A percentile compares a stretch with the other conserved stretches of the same genome.
These are phyloP conservation scores for Drosophila ochracea DNA, from an alignment of 2,888 invertebrate species.

Conservation along the genomic window DNA sequence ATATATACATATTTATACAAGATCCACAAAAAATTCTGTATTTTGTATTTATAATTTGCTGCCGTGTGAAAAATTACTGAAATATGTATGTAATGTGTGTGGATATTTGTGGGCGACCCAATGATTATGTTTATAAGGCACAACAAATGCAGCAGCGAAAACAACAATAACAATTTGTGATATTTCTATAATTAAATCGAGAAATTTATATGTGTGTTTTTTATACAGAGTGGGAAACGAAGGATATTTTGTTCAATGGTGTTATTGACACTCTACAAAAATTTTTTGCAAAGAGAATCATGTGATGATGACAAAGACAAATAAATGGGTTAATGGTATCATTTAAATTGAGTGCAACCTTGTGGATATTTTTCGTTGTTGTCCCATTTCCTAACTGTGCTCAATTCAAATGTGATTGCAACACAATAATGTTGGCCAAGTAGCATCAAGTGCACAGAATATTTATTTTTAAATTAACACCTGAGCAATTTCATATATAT, in stretches of 20 bases:
- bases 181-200: constrained; percentile 34
- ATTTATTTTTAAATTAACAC: constrained; percentile 18
- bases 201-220: constrained; percentile 45
- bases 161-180: constrained; percentile 51
- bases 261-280: constrained; percentile 36
- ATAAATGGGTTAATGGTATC: constrained; percentile 60
- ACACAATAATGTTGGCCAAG: not conserved
- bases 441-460: not conserved
- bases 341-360: constrained; percentile 28
- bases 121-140: constrained; percentile 48
- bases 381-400: constrained; percentile 12
- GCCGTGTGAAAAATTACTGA: constrained; percentile 55
- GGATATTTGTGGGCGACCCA: constrained; percentile 50
- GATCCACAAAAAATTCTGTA: constrained; percentile 1
- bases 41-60: constrained; percentile 31
- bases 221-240: not conserved
- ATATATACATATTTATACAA: not conserved
- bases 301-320: constrained; percentile 55
- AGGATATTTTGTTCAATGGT: not conserved
- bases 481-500: constrained; percentile 11
- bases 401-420: constrained; percentile 8
- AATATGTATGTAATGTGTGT: constrained; percentile 40
- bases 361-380: constrained; percentile 15
- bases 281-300: constrained; percentile 34
- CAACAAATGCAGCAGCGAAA: constrained; percentile 32